Base-by-base conservation (phyloP, 2,888 invertebrate genomes). In the Incurvaria masculella region DNA sequence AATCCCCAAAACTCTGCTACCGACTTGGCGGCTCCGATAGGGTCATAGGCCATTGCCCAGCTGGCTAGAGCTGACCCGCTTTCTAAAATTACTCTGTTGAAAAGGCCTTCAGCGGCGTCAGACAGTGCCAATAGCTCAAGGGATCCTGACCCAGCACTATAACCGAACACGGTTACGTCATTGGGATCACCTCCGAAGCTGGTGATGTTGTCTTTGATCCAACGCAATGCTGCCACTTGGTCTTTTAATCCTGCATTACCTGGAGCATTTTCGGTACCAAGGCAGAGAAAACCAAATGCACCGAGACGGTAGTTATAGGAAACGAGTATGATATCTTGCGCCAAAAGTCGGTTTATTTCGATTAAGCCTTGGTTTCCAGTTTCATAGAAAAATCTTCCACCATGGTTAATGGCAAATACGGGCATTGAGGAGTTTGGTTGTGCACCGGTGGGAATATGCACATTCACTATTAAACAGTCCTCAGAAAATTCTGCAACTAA, bases 271-370 rank as follows among this genome's bases (percentile, higher is more conserved):
- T 50, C 42, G 16, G 52, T 52, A 4, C 52, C 50, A 11, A 52
- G 39, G n/a, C 52, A 52, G 11, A 52, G 20, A 21, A 50, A 50
- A 5, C 52, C 52, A 26, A 50, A 49, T 4, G 33, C 52, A 23
- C 52, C 52, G 3, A 50, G 27, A 19, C 52, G 46, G 26, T 52
- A 52, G 11, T 52, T 52, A 20, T 50, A 43, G 8, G 49, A 38
- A 2, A 52, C 50, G 6, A 39, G 42, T 2, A 26, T 43, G 2
- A 43, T 38, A 14, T 33, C 11, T 33, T 33, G 33, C 11, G 3
- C 14, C 14, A 33, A 8, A 3, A 33, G 33, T n/a, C n/a, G n/a
- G n/a, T n/a, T 14, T 33, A 11, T 33, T 14, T n/a, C n/a, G n/a
- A n/a, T n/a, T n/a, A n/a, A n/a, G n/a, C n/a, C n/a, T n/a, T n/a